Evolutionary conservation across 1,140 invertebrate genomes (phyloP).

Genomic region (Thaumatotibia leucotreta): DNA sequence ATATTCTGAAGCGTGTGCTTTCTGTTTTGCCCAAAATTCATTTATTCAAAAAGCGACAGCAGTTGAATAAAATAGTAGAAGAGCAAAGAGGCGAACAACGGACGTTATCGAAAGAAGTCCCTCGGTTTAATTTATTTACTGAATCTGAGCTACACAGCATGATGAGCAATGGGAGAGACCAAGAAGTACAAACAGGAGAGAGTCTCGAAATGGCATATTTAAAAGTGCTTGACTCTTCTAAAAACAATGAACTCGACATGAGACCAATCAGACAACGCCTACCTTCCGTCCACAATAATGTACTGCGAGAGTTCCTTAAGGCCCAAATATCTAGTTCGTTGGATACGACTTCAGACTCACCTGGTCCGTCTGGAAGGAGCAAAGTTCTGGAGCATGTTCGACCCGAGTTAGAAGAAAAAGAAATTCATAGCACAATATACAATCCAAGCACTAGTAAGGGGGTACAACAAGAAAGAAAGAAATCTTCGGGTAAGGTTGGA

Average conservation of each 20-base stretch:
- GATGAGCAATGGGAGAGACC: slow-evolving; percentile 20
- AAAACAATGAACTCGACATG: neutral
- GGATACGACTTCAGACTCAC: neutral
- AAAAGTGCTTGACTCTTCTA: slow-evolving; percentile 25
- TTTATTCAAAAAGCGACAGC: neutral
- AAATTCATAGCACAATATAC: slow-evolving; percentile 42
- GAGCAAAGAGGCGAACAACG: neutral
- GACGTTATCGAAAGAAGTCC: neutral
- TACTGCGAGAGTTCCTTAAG: neutral
- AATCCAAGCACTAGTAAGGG: slow-evolving; percentile 15
- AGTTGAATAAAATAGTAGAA: neutral
- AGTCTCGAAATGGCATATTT: slow-evolving; percentile 39
- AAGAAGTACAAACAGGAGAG: slow-evolving; percentile 46
- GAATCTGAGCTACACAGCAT: slow-evolving; percentile 45
- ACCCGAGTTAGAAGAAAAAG: slow-evolving; percentile 32
- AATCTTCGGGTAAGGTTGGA: neutral
- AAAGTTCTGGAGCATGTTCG: neutral
- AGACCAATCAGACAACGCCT: neutral
- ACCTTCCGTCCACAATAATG: neutral
- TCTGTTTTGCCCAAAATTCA: neutral
- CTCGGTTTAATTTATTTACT: slow-evolving; percentile 32
- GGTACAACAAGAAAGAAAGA: neutral
- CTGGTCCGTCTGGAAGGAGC: neutral
- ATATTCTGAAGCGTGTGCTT: neutral
- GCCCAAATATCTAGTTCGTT: neutral